Conservation (phyloP, 1,140 invertebrate genomes). For the Sarcophaga peregrina region DNA sequence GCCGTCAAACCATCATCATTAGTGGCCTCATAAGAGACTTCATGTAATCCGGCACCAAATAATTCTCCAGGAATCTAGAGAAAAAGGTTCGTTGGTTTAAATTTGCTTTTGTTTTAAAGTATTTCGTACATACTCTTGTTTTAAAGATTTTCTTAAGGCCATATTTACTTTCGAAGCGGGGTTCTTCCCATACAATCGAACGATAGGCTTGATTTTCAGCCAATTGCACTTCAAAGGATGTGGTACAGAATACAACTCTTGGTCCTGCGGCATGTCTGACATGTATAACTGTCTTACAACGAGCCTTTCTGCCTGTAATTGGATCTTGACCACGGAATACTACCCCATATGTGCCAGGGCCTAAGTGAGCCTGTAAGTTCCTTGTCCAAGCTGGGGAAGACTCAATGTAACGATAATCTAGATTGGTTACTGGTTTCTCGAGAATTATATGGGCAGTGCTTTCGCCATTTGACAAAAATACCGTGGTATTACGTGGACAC, state of each 20-base stretch:
- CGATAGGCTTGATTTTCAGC: constrained; percentile 69
- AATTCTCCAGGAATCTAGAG: constrained; percentile 71
- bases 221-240: constrained; percentile 73
- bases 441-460: constrained; percentile 71
- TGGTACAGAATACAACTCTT: constrained; percentile 71
- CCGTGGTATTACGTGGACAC: constrained; percentile 73
- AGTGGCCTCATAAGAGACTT: constrained; percentile 74
- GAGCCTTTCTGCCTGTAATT: constrained; percentile 69
- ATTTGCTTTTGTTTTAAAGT: background rate
- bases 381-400: constrained; percentile 75
- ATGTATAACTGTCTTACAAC: constrained; percentile 73
- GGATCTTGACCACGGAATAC: constrained; percentile 74
- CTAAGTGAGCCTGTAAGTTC: constrained; percentile 72
- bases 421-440: constrained; percentile 75
- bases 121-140: constrained; percentile 70
- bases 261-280: constrained; percentile 68
- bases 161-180: constrained; percentile 73
- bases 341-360: constrained; percentile 71
- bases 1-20: constrained; percentile 73
- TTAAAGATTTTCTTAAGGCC: constrained; percentile 73
- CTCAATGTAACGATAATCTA: constrained; percentile 75
- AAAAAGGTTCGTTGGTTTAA: constrained; percentile 21
- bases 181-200: constrained; percentile 76
- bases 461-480: constrained; percentile 70
- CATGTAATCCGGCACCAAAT: constrained; percentile 72